Base-by-base conservation (phyloP, 2,888 invertebrate species). In the Coremacera marginata region DNA sequence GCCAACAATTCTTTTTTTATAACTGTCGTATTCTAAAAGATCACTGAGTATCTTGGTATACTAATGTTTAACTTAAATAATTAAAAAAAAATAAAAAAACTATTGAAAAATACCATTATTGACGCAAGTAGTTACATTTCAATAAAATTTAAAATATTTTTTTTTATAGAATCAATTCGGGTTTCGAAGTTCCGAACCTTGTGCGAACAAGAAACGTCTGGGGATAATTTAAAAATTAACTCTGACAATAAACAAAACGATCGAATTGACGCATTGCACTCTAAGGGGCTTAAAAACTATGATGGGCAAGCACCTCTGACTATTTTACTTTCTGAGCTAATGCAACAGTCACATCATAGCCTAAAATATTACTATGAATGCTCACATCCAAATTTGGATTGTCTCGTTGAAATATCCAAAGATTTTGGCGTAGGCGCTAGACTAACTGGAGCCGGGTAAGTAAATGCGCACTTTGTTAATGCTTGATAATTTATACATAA, bases 361-460 rank as follows among this genome's bases (percentile, higher is more conserved):
- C 92, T 98, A 72, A 91, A 93, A 77, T 92, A 93, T 79, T 90
- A 95, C 4, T 99, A 98, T 89, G 96, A 99, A 88, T 99, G 99
- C 89, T 98, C 98, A 76, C 97, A 98, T 90, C 92, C 93, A 1
- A 93, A 94, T 84, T 91, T 99, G 81, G 98, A 99, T 88, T 90
- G 91, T 76, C 91, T 99, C 27, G 96, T 98, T 25, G 91, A 93
- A 44, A 89, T 94, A 85, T 95, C 95, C 9, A 91, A 91, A 78
- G 92, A 93, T 78, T 75, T 62, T 75, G 92, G 92, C 31, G 90
- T 94, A n/a, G 95, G 96, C 60, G 95, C 96, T n/a, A 93, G 99
- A 71, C 91, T 99, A 55, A 99, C 99, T 1, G 99, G 99, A 51
- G 99, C 99, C 44, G 98, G 98, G 91, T 93, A 88, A 88, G 84